Evolutionary conservation across 2,888 invertebrate species (phyloP).

Genomic region (Ernsta delagoae): DNA sequence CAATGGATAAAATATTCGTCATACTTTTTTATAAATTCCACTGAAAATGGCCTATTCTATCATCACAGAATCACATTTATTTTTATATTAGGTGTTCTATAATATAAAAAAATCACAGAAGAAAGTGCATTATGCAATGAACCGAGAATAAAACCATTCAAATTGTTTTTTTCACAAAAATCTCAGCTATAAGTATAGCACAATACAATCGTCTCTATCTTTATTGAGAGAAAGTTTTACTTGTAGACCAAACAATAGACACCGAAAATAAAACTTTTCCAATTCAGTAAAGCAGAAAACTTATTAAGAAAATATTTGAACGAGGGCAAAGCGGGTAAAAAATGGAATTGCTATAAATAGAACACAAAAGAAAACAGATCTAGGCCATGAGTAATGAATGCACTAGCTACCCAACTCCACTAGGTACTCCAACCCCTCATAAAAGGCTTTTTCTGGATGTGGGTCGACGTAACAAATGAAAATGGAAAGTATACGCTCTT

Average conservation of each 20-base stretch:
- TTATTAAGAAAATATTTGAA: slow-evolving; percentile 2
- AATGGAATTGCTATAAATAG: slow-evolving; percentile 23
- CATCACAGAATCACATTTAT: too few relatives aligned
- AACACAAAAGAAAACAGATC: slow-evolving; percentile 21
- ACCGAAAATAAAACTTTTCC: slow-evolving; percentile 3
- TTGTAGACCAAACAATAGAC: not conserved
- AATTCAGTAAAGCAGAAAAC: slow-evolving; percentile 5
- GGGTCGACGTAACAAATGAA: slow-evolving; percentile 27
- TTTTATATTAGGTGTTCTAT: too few relatives aligned
- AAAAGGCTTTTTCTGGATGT: slow-evolving; percentile 31
- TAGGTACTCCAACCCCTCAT: slow-evolving; percentile 4
- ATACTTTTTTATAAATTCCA: not conserved
- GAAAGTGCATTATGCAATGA: too few relatives aligned
- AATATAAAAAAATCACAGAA: too few relatives aligned
- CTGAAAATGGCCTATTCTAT: not conserved
- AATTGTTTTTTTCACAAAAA: too few relatives aligned
- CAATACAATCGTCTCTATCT: too few relatives aligned
- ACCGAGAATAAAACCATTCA: too few relatives aligned
- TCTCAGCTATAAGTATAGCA: too few relatives aligned
- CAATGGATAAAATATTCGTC: too few relatives aligned
- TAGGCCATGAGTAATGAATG: slow-evolving; percentile 31
- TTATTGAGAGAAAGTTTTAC: not conserved
- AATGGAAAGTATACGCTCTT: not conserved
- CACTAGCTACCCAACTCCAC: slow-evolving; percentile 14
- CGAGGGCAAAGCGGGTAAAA: slow-evolving; percentile 15